phyloP scores from a whole-genome alignment of 64 coral and sea anemone species.

The Porites lutea region DNA sequence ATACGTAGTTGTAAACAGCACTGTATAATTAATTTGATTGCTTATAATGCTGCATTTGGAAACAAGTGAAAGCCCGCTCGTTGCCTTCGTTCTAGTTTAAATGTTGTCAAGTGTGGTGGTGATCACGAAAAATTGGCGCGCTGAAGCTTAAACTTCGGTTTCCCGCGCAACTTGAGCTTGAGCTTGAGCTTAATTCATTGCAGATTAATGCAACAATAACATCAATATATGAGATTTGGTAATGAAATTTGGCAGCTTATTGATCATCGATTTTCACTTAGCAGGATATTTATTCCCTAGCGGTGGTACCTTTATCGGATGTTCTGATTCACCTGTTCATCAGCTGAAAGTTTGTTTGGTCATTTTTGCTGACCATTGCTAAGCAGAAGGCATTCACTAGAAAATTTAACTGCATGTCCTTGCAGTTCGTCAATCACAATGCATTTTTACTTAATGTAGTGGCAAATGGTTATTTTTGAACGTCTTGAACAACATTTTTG shows the following conservation, averaged over 20 bases:
- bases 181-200: neutral
- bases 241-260: neutral
- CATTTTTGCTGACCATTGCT: neutral
- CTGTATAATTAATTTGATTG: neutral
- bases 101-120: neutral
- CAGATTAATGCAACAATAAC: neutral
- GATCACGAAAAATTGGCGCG: neutral
- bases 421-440: no score
- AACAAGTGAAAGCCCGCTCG: neutral
- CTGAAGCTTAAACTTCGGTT: slow-evolving; percentile 1
- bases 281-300: neutral
- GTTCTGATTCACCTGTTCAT: slow-evolving; percentile 29
- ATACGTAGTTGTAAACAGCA: neutral
- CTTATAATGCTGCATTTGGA: neutral
- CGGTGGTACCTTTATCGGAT: neutral
- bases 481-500: no score
- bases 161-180: slow-evolving; percentile 18
- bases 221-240: neutral
- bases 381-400: no score
- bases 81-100: neutral
- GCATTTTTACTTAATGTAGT: no score
- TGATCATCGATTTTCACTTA: neutral
- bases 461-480: no score
- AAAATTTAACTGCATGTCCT: no score
- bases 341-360: neutral